These are phyloP conservation scores for Aptenodytes patagonicus DNA, from an alignment of 2,113 vertebrate species.

Conservation along the genomic window DNA sequence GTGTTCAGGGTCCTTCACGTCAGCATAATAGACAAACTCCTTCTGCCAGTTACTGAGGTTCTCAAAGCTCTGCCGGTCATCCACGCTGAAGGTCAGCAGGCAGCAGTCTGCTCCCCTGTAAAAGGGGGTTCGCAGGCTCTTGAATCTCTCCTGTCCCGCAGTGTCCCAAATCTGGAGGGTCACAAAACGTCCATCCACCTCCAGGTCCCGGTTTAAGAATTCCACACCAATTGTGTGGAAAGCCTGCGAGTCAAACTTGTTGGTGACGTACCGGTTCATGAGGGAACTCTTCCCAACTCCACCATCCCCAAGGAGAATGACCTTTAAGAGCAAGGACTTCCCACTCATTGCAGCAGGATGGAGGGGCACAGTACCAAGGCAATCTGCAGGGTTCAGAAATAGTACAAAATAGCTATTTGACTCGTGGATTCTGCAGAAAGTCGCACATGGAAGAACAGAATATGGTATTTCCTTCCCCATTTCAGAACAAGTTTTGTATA, in stretches of 20 bases:
- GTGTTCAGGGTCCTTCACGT: slow-evolving; percentile 88
- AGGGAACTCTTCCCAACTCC: slow-evolving; percentile 97
- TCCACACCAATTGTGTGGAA: slow-evolving; percentile 98
- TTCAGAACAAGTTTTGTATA: not conserved
- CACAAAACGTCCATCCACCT: slow-evolving; percentile 92
- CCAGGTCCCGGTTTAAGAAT: slow-evolving; percentile 94
- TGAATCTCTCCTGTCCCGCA: slow-evolving; percentile 95
- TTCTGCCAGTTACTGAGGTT: slow-evolving; percentile 95
- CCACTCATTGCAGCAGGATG: slow-evolving; percentile 83
- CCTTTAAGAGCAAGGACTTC: slow-evolving; percentile 93
- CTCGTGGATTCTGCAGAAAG: not conserved
- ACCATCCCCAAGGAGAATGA: slow-evolving; percentile 94
- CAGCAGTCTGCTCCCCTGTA: slow-evolving; percentile 97
- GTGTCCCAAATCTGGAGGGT: slow-evolving; percentile 99
- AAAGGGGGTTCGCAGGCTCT: slow-evolving; percentile 94
- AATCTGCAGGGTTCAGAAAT: slow-evolving; percentile 60
- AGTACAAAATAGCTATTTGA: slow-evolving; percentile 5
- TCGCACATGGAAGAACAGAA: not conserved
- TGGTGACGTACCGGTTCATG: slow-evolving; percentile 97
- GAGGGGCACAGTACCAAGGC: not conserved
- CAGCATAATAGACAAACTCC: slow-evolving; percentile 94
- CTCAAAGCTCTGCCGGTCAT: slow-evolving; percentile 94
- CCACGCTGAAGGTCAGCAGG: slow-evolving; percentile 95
- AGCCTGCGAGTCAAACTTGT: slow-evolving; percentile 95
- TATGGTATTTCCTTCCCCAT: not conserved